Conservation (phyloP, 2,797 vertebrate species). For the Poeciliopsis presidionis region DNA sequence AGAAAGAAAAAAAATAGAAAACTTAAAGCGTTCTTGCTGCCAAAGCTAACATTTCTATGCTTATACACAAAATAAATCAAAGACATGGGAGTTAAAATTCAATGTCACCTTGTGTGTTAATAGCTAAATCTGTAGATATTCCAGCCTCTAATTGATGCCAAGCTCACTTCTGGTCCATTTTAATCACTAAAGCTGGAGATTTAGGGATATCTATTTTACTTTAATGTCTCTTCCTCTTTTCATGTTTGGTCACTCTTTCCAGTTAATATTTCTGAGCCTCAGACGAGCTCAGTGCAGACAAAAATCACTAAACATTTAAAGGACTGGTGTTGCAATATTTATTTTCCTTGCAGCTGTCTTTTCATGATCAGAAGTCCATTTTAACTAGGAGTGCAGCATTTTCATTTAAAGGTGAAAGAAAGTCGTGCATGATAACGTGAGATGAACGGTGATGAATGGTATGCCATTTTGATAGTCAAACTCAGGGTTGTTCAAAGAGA, state of each 20-base stretch:
- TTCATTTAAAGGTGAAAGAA: background rate
- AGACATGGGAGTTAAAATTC: constrained; percentile 11
- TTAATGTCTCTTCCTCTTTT: constrained; percentile 13
- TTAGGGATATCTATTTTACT: constrained; percentile 30
- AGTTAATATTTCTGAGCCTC: constrained; percentile 24
- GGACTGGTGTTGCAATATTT: constrained; percentile 22
- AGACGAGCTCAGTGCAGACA: constrained; percentile 41
- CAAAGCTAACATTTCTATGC: background rate
- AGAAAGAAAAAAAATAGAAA: background rate
- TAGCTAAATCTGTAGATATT: constrained; percentile 44
- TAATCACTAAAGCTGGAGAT: constrained; percentile 23
- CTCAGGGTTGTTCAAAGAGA: background rate
- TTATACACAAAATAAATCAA: constrained; percentile 8
- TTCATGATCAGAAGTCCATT: constrained; percentile 6
- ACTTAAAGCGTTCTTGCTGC: background rate
- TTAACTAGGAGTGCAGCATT: background rate
- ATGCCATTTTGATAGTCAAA: constrained; percentile 3
- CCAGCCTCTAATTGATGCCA: constrained; percentile 54
- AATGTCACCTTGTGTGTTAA: constrained; percentile 47
- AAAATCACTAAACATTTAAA: constrained; percentile 19
- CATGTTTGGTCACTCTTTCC: constrained; percentile 36
- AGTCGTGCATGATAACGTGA: background rate
- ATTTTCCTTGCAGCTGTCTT: constrained; percentile 20
- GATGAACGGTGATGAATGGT: background rate
- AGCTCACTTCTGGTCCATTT: constrained; percentile 27